These are phyloP conservation scores for Phaenicophaeus curvirostris DNA, from an alignment of 2,797 vertebrate genomes.

Conservation along the genomic window DNA sequence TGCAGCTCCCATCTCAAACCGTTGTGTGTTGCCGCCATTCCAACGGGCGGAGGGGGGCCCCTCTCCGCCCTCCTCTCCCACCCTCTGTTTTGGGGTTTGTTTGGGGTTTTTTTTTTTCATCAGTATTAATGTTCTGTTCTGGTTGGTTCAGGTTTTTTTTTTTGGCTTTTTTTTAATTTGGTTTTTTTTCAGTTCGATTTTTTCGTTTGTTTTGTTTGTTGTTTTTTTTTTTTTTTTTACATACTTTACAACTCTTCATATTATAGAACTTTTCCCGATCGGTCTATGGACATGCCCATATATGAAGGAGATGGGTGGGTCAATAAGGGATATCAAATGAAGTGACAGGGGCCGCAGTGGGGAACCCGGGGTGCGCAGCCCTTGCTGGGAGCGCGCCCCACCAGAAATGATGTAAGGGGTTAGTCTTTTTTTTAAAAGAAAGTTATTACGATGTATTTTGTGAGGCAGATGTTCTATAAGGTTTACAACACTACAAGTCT, in stretches of 20 bases:
- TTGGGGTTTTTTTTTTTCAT: slow-evolving; percentile 80
- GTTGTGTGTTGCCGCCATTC: slow-evolving; percentile 86
- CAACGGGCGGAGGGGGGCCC: slow-evolving; percentile 82
- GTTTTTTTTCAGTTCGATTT: too few species aligned
- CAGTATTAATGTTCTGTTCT: slow-evolving; percentile 90
- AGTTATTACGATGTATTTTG: slow-evolving; percentile 86
- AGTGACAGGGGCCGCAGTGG: slow-evolving; percentile 78
- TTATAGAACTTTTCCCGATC: slow-evolving; percentile 85
- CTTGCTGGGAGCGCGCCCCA: slow-evolving; percentile 80
- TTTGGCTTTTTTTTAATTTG: slow-evolving; percentile 49
- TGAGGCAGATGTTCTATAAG: slow-evolving; percentile 85
- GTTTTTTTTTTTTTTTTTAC: slow-evolving; percentile 79
- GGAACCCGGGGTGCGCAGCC: slow-evolving; percentile 83
- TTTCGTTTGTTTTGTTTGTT: not conserved
- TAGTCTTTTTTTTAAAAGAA: slow-evolving; percentile 83
- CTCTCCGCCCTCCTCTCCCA: slow-evolving; percentile 75
- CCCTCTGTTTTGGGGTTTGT: slow-evolving; percentile 37
- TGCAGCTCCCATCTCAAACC: slow-evolving; percentile 87
- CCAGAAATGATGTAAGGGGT: slow-evolving; percentile 82
- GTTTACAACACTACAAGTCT: slow-evolving; percentile 93
- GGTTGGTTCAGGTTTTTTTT: slow-evolving; percentile 14
- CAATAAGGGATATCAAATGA: slow-evolving; percentile 84
- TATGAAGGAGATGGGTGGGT: slow-evolving; percentile 88
- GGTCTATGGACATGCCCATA: slow-evolving; percentile 87
- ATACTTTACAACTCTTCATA: slow-evolving; percentile 86